Base-by-base conservation (phyloP, 2,888 invertebrate genomes). In the Oxyteleia sp. region DNA sequence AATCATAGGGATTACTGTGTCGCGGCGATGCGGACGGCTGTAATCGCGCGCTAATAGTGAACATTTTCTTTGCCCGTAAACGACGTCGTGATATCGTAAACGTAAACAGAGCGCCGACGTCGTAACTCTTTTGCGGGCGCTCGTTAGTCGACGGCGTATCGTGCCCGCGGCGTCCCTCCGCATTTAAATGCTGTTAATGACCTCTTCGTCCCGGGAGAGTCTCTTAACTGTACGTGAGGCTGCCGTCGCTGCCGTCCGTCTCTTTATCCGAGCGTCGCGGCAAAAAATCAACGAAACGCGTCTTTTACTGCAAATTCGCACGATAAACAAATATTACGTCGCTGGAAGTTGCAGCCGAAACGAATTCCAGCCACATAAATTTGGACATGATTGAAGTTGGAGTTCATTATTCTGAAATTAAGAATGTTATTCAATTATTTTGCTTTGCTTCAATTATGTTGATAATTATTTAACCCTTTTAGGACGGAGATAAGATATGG, bases 151-250 rank as follows among this genome's bases (percentile, higher is more conserved):
- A 86, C 82, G 85, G 84, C 84, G 84, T 85, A 87, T 78, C 85
- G 66, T 79, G 86, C 68, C 82, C 80, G 64, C 79, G 76, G 83
- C 86, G 76, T 82, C 71, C 85, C 84, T 79, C 84, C 64, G 84
- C 87, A 87, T 88, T 89, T 88, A 88, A 89, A 89, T 87, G 85
- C 85, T 87, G 88, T 89, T 89, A 89, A 90, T 88, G 87, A 87
- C 84, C 87, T 85, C 87, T 87, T 84, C 82, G 85, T 85, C 82
- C 72, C 82, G 41, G 81, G 57, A 84, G 66, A 49, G 68, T 78
- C 82, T 82, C 72, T 72, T 59, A 66, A 72, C 76, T 72, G 72
- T 68, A 59, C 72, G 49, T 64, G 79, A 63, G 41, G 55, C 71
- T 76, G 68, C 47, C 75, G 66, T 59, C 61, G 59, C 20, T 71